Conservation (phyloP, 2,113 vertebrate genomes). For the Rhynchomys soricoides region DNA sequence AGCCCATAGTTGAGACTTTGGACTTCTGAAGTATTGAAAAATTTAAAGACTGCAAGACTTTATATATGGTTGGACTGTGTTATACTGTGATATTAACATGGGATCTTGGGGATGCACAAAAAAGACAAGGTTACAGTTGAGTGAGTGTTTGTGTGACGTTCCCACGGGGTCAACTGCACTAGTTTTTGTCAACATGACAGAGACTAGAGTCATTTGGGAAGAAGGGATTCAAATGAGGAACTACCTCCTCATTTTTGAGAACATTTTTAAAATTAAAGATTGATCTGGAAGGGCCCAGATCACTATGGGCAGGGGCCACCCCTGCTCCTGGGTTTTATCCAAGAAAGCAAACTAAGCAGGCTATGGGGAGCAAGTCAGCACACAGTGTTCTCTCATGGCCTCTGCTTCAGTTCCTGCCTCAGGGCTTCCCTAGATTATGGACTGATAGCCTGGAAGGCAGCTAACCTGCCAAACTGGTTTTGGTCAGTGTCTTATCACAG, state of each 20-base stretch:
- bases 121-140: background rate
- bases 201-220: background rate
- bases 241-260: background rate
- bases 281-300: background rate
- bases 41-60: background rate
- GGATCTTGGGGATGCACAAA: background rate
- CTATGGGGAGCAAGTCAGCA: background rate
- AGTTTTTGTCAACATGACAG: background rate
- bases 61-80: background rate
- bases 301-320: background rate
- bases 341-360: background rate
- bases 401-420: background rate
- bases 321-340: background rate
- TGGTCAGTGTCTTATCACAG: background rate
- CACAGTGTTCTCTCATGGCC: background rate
- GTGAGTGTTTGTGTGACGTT: background rate
- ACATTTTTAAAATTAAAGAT: background rate
- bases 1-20: background rate
- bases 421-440: background rate
- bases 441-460: background rate
- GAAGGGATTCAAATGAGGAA: background rate
- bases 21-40: background rate
- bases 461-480: background rate
- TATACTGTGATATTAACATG: background rate
- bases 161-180: background rate